Evolutionary conservation across 1,140 invertebrate genomes (phyloP).

Genomic region (Manduca sexta): DNA sequence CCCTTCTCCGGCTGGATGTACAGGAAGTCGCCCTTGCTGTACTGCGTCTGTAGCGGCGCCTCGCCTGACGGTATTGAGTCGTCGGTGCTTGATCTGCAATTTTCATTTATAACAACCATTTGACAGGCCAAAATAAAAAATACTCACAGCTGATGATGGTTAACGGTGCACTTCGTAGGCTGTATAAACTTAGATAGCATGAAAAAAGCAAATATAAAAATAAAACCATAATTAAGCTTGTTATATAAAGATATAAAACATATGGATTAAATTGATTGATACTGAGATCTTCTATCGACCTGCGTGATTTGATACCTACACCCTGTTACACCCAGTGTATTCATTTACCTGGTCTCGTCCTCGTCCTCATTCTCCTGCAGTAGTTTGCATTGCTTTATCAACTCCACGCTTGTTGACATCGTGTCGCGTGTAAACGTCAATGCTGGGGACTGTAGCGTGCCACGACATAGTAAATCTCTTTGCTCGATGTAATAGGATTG

Average conservation of each 20-base stretch:
- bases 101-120: too few species aligned
- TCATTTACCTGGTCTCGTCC: slow-evolving; percentile 74
- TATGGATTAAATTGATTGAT: too few species aligned
- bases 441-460: slow-evolving; percentile 91
- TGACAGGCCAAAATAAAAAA: too few species aligned
- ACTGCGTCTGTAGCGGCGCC: slow-evolving; percentile 49
- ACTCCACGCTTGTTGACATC: slow-evolving; percentile 82
- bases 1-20: slow-evolving; percentile 88
- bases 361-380: slow-evolving; percentile 85
- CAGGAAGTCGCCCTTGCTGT: slow-evolving; percentile 88
- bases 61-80: slow-evolving; percentile 57
- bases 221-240: too few species aligned
- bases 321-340: too few species aligned
- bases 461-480: slow-evolving; percentile 82
- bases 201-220: too few species aligned
- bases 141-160: too few species aligned
- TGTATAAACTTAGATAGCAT: too few species aligned
- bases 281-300: too few species aligned
- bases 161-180: too few species aligned
- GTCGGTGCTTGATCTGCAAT: slow-evolving; percentile 59
- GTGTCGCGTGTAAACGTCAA: slow-evolving; percentile 85
- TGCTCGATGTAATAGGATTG: slow-evolving; percentile 93
- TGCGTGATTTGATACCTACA: too few species aligned
- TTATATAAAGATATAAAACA: too few species aligned
- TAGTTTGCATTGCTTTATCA: slow-evolving; percentile 84